Percentiles rank a stretch among this genome's conserved stretches.
These are phyloP conservation scores for Dascyllus trimaculatus DNA, from an alignment of 2,113 vertebrate genomes.

Conservation along the genomic window DNA sequence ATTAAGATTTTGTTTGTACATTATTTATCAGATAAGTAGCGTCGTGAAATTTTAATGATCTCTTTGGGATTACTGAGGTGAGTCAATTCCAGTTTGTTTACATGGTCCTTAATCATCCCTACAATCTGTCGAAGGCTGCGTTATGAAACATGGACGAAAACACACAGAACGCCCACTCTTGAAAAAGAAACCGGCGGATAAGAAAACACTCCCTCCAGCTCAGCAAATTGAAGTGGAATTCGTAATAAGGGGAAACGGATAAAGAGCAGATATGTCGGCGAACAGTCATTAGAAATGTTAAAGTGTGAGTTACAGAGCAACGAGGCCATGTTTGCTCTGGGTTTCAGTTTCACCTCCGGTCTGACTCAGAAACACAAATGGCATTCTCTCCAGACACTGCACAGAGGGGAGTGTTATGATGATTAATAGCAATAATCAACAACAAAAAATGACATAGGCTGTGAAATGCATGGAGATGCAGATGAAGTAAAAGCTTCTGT, in stretches of 20 bases:
- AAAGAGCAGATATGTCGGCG: background rate
- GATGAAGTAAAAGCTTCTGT: too few species aligned
- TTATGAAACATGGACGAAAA: constrained; percentile 29
- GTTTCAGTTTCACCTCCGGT: background rate
- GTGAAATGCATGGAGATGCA: background rate
- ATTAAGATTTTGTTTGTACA: constrained; percentile 19
- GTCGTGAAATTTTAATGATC: constrained; percentile 12
- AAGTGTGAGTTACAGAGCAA: background rate
- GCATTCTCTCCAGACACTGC: background rate
- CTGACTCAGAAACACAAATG: background rate
- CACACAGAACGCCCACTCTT: background rate
- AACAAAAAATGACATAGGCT: background rate
- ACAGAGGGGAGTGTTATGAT: background rate
- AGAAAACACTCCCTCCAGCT: background rate
- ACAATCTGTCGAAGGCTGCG: constrained; percentile 4
- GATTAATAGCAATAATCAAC: background rate
- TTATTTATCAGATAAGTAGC: constrained; percentile 34
- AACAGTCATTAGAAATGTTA: background rate
- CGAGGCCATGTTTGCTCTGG: background rate
- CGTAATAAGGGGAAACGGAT: background rate
- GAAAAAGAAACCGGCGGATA: background rate
- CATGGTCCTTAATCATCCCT: constrained; percentile 3
- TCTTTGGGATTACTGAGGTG: constrained; percentile 11
- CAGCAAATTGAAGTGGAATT: constrained; percentile 8
- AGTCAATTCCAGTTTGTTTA: constrained; percentile 33